These are phyloP conservation scores for Eurystomus glaucurus DNA, from an alignment of 2,797 vertebrate genomes.

Conservation along the genomic window DNA sequence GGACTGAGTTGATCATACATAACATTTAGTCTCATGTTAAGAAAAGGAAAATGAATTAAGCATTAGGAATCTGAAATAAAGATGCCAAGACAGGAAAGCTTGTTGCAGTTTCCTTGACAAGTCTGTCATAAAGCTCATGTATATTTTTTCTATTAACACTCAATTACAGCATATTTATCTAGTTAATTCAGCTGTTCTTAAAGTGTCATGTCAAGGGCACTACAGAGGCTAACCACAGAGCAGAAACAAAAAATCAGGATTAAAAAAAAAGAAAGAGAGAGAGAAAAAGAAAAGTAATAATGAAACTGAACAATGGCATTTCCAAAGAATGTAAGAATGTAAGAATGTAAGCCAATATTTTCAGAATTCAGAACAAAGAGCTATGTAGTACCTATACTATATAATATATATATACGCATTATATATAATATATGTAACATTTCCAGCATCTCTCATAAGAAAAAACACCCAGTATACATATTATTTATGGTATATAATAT, in stretches of 20 bases:
- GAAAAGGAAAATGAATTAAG: neutral
- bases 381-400: neutral
- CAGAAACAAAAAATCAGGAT: neutral
- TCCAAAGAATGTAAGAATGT: neutral
- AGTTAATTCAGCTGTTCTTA: neutral
- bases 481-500: neutral
- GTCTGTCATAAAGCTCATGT: neutral
- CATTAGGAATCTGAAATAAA: neutral
- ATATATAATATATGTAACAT: neutral
- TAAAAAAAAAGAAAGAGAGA: neutral
- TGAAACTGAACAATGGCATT: neutral
- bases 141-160: conserved; percentile 12
- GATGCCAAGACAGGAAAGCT: neutral
- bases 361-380: neutral
- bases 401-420: neutral
- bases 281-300: neutral
- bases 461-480: neutral
- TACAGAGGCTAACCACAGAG: neutral
- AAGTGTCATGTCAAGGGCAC: neutral
- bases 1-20: neutral
- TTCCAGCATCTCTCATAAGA: neutral
- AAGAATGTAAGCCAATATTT: neutral
- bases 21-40: neutral
- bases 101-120: neutral
- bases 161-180: neutral